Conservation (phyloP, 2,888 invertebrate genomes). For the Eutolmus rufibarbis region DNA sequence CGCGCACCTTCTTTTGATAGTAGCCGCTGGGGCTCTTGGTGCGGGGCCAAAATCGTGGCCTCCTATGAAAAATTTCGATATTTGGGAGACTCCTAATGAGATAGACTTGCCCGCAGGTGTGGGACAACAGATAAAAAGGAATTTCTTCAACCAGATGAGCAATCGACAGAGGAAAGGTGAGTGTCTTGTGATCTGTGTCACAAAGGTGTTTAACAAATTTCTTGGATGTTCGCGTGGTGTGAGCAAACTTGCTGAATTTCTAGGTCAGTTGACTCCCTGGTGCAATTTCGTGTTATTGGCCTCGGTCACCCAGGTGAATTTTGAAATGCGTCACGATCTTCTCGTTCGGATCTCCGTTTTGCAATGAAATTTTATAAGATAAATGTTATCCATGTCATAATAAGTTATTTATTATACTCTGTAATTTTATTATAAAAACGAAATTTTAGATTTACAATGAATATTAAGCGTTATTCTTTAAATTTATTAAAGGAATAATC, state of each 20-base stretch:
- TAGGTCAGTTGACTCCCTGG: not conserved
- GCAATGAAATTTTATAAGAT: not conserved
- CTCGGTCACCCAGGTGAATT: not conserved
- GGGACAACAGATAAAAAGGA: not conserved
- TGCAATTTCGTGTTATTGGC: not conserved
- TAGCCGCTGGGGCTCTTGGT: not conserved
- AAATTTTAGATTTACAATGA: no score
- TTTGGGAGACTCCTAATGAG: constrained; percentile 54
- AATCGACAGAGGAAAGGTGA: constrained; percentile 36
- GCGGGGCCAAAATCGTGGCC: constrained; percentile 54
- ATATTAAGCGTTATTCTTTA: no score
- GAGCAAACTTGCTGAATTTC: not conserved
- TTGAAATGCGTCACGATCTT: not conserved
- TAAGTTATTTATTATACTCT: not conserved
- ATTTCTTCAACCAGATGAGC: not conserved
- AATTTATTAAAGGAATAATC: no score
- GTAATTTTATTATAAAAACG: not conserved
- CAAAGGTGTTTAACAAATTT: not conserved
- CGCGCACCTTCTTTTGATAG: constrained; percentile 22
- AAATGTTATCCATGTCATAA: not conserved
- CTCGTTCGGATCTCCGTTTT: not conserved
- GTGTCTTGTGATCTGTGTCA: not conserved
- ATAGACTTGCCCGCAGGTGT: not conserved
- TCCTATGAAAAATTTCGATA: constrained; percentile 58
- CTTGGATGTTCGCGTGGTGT: not conserved